Percentiles rank a stretch among this genome's conserved stretches.
Conservation (phyloP, 1,140 invertebrate genomes). For the Cydia strobilella region DNA sequence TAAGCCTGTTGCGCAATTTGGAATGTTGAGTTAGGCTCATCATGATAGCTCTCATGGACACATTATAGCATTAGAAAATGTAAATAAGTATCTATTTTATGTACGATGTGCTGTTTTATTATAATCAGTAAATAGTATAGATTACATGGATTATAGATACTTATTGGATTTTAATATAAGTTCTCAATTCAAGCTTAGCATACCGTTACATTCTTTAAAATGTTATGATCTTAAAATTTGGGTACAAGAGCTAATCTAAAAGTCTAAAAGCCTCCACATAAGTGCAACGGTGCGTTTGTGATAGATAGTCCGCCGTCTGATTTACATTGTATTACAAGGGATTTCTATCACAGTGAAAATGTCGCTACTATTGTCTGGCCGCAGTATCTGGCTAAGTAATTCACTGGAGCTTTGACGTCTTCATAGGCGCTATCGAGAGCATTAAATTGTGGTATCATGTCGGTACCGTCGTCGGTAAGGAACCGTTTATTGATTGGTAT, state of each 20-base stretch:
- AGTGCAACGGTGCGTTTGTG: constrained; percentile 32
- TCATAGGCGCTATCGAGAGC: constrained; percentile 71
- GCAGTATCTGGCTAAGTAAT: constrained; percentile 60
- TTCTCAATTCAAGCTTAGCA: not conserved
- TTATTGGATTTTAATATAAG: not conserved
- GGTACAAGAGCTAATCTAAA: constrained; percentile 28
- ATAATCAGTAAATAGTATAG: constrained; percentile 37
- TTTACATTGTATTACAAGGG: constrained; percentile 54
- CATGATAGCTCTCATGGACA: constrained; percentile 41
- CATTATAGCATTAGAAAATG: constrained; percentile 43
- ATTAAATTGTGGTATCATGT: constrained; percentile 78
- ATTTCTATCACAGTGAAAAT: constrained; percentile 61
- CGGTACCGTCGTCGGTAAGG: constrained; percentile 73
- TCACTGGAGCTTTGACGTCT: constrained; percentile 69
- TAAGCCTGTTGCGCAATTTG: constrained; percentile 53
- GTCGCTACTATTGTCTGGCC: constrained; percentile 65
- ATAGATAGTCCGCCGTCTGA: constrained; percentile 43
- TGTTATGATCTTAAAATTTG: constrained; percentile 18
- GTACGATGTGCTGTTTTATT: constrained; percentile 43
- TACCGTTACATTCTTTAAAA: constrained; percentile 26
- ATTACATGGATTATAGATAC: constrained; percentile 34
- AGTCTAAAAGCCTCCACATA: constrained; percentile 24
- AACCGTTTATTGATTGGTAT: constrained; percentile 80
- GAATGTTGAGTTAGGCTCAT: constrained; percentile 42
- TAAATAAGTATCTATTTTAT: constrained; percentile 40